A percentile compares a stretch with the other conserved stretches of the same genome.
Evolutionary conservation across 2,797 vertebrate species (phyloP).

Genomic region (Acropternis orthonyx): DNA sequence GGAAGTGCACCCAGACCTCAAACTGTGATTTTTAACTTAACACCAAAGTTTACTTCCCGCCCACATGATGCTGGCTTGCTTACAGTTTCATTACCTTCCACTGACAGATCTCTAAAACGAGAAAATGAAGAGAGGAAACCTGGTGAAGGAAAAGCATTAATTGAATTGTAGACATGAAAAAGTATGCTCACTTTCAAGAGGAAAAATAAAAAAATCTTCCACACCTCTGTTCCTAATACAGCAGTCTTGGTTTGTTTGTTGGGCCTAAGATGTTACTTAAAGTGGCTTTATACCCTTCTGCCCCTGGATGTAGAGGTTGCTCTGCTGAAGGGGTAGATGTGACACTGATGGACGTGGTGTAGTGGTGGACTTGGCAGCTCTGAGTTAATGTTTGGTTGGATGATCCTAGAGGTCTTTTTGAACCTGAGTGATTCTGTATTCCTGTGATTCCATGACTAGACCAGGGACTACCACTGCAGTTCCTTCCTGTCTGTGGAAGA

Average conservation of each 20-base stretch:
- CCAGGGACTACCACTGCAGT: not conserved
- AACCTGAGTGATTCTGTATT: not conserved
- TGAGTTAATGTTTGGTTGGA: not conserved
- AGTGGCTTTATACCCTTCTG: not conserved
- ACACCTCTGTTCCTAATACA: not conserved
- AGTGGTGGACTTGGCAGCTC: not conserved
- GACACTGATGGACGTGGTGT: not conserved
- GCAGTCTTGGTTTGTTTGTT: not conserved
- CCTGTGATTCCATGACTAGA: not conserved
- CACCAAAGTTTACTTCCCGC: conserved; percentile 23
- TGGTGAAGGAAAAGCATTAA: conserved; percentile 5
- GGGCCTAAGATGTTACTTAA: not conserved
- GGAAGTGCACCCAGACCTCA: conserved; percentile 37
- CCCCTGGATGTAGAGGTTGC: not conserved
- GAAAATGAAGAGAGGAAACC: not conserved
- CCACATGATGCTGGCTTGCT: not conserved
- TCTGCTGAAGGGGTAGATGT: not conserved
- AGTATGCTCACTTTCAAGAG: not conserved
- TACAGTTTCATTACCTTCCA: conserved; percentile 38
- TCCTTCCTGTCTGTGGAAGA: fast-evolving
- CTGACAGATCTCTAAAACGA: conserved; percentile 29
- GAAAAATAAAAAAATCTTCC: not conserved
- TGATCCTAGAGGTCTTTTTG: not conserved
- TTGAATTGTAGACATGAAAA: conserved; percentile 15
- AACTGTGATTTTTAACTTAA: conserved; percentile 49